Percentiles rank a stretch among this genome's conserved stretches.
Conservation (phyloP, 2,797 vertebrate species). For the Gambusia yucatana region DNA sequence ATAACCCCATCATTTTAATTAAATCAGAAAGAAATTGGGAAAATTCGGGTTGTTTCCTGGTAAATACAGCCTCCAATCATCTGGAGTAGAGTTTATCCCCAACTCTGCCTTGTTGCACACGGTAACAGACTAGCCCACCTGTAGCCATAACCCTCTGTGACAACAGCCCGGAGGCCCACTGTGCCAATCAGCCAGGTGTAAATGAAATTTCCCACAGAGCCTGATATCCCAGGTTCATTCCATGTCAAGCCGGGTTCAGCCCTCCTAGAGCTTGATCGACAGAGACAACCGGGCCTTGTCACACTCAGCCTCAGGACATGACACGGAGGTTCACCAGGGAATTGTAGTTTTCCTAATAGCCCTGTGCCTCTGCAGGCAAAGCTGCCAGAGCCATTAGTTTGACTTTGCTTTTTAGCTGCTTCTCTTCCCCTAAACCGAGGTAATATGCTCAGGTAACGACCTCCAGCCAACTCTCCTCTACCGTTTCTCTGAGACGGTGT, state of each 20-base stretch:
- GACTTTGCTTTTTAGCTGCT: constrained; percentile 67
- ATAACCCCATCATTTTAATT: constrained; percentile 21
- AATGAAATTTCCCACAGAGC: constrained; percentile 69
- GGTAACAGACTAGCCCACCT: constrained; percentile 43
- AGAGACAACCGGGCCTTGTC: constrained; percentile 74
- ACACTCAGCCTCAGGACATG: constrained; percentile 70
- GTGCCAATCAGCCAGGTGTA: constrained; percentile 73
- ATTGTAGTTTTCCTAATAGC: constrained; percentile 80
- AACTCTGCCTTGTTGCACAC: constrained; percentile 29
- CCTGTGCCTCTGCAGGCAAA: constrained; percentile 60
- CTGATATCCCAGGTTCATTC: constrained; percentile 64
- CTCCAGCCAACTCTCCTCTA: constrained; percentile 49
- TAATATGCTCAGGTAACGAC: constrained; percentile 70
- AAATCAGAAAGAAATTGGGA: constrained; percentile 8
- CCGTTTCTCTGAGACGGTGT: constrained; percentile 50
- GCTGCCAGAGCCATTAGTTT: constrained; percentile 69
- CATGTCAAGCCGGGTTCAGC: constrained; percentile 62
- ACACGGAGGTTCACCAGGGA: constrained; percentile 72
- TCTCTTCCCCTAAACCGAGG: constrained; percentile 47
- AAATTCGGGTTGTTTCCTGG: constrained; percentile 2
- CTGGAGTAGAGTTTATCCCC: constrained; percentile 15
- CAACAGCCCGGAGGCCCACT: constrained; percentile 62
- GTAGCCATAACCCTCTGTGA: constrained; percentile 68
- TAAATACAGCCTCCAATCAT: constrained; percentile 18
- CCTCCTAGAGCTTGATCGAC: constrained; percentile 69